Evolutionary conservation across 2,888 invertebrate species (phyloP).

Genomic region (Tryphoninae sp.): DNA sequence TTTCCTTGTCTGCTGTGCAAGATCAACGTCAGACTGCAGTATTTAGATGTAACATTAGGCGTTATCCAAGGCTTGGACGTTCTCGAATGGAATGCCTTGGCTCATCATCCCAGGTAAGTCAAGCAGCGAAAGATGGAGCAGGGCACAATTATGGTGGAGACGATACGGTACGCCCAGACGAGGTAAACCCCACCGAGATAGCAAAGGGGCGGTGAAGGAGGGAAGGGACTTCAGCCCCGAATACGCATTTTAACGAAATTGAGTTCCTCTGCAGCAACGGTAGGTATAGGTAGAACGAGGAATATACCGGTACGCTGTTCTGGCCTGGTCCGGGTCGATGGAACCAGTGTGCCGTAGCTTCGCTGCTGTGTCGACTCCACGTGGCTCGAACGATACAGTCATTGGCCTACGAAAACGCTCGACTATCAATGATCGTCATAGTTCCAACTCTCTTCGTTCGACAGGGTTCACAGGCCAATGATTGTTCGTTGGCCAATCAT

Average conservation of each 20-base stretch:
- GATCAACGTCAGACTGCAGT: background rate
- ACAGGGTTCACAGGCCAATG: slow-evolving; percentile 14
- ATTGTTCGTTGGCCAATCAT: background rate
- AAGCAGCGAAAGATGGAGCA: background rate
- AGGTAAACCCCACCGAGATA: slow-evolving; percentile 17
- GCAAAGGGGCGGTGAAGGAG: background rate
- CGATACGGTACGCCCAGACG: slow-evolving; percentile 1
- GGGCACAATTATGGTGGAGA: slow-evolving; percentile 1
- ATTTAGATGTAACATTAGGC: background rate
- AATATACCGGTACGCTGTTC: slow-evolving; percentile 15
- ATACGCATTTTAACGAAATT: slow-evolving; percentile 78
- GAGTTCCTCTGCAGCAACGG: slow-evolving; percentile 67
- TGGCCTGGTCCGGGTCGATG: slow-evolving; percentile 51
- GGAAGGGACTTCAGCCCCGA: slow-evolving; percentile 12
- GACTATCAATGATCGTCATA: slow-evolving; percentile 22
- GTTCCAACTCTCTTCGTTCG: background rate
- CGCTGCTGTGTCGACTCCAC: slow-evolving; percentile 36
- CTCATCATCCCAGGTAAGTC: slow-evolving; percentile 1
- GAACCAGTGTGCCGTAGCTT: slow-evolving; percentile 39
- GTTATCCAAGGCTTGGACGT: background rate
- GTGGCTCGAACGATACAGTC: slow-evolving; percentile 11
- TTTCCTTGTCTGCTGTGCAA: slow-evolving; percentile 1
- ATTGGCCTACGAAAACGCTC: slow-evolving; percentile 14
- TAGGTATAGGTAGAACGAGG: slow-evolving; percentile 33
- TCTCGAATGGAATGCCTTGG: background rate